Evolutionary conservation across 23 tunicate species (phyloP).

Genomic region (Styela plicata): DNA sequence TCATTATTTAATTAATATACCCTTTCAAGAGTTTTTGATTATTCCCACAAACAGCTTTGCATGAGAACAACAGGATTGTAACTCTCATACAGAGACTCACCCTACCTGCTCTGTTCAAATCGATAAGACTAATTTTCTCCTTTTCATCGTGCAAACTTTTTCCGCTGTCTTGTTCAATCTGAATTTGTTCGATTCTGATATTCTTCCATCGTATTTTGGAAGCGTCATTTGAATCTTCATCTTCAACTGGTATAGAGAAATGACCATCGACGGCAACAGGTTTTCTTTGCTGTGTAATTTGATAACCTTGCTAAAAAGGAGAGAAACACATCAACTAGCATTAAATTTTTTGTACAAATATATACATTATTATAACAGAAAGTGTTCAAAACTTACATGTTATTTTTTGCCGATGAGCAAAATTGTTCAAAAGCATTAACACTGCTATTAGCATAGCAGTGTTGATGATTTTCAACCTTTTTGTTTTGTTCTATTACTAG

Average conservation of each 20-base stretch:
- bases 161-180: constrained; percentile 92
- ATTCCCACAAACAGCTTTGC: too few species aligned
- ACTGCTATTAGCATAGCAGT: too few species aligned
- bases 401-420: too few species aligned
- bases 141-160: constrained; percentile 75
- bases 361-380: too few species aligned
- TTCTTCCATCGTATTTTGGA: constrained; percentile 21
- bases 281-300: constrained; percentile 72
- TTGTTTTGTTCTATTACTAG: too few species aligned
- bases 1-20: too few species aligned
- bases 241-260: constrained; percentile 33
- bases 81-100: neutral
- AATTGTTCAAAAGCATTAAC: too few species aligned
- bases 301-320: constrained; percentile 78
- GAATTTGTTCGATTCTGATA: constrained; percentile 57
- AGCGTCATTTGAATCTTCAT: constrained; percentile 1
- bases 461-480: too few species aligned
- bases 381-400: too few species aligned
- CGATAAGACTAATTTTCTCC: constrained; percentile 42
- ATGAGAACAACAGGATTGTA: neutral
- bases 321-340: too few species aligned
- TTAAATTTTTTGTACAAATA: too few species aligned
- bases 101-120: constrained; percentile 88
- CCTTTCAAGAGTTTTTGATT: too few species aligned
- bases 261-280: constrained; percentile 77